Evolutionary conservation across 2,113 vertebrate species (phyloP), one percentile per base, ranked within the genome.

Genomic region (Odocoileus hemionus): DNA sequence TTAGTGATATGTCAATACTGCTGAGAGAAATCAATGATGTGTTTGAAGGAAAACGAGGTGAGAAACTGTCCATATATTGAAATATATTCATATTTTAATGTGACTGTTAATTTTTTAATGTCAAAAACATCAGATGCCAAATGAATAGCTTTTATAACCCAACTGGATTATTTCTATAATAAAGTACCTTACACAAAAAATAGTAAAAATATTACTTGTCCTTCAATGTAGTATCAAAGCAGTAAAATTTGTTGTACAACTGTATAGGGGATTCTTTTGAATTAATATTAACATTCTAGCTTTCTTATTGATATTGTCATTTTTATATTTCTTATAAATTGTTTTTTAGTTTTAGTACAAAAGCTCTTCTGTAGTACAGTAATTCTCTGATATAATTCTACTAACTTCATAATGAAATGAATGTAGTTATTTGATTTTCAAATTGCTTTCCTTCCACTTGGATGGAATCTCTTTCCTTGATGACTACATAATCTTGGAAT

Each of bases 21-120:
- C 98, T 99, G 67, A 99, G 99, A 96, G 99, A 99, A 99, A 99
- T 99, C 98, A 99, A 98, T 55, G 99, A 99, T 70, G 99, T 99
- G 76, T 99, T 99, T 96, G 99, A 99, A 98, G 99, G 99, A 96
- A 99, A 99, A 97, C 99, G 99, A 99, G 99, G 99, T 99, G 98
- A 97, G 99, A 93, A 95, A 57, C 74, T 97, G 84, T 58, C 64
- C 86, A 91, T n/a, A 60, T 91, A 88, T 19, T 96, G 47, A 94
- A 95, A 89, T 64, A 70, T 21, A 17, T 89, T 89, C 26, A 45
- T 88, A 84, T 61, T 85, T 94, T 96, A 80, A 60, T 89, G 45
- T 83, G 93, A 58, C 17, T 78, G 1, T 74, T 85, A 39, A n/a
- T 30, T 64, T 96, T 96, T 92, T 76, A 85, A 61, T 97, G 28